A percentile compares a stretch with the other conserved stretches of the same genome.
phyloP scores from a whole-genome alignment of 1,140 invertebrate species.

The Apis florea region DNA sequence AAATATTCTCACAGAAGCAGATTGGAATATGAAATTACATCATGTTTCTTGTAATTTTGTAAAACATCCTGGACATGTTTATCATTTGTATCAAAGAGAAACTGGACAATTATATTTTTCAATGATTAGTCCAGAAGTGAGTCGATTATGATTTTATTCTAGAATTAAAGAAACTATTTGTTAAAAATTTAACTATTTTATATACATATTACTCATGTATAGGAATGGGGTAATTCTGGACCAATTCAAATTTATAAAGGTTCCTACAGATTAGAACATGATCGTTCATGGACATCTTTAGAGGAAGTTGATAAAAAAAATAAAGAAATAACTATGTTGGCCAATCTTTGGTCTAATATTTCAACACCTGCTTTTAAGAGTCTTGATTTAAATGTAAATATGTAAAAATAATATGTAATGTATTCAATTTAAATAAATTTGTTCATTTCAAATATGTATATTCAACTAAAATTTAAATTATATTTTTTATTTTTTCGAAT shows the following conservation, averaged over 20 bases:
- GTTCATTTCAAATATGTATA: not conserved
- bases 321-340: conserved; percentile 62
- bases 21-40: conserved; percentile 82
- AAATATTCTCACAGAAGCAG: conserved; percentile 84
- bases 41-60: conserved; percentile 87
- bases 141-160: conserved; percentile 23
- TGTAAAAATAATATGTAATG: conserved; percentile 14
- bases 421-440: conserved; percentile 19
- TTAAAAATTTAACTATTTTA: not conserved
- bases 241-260: conserved; percentile 84
- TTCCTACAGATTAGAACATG: conserved; percentile 85
- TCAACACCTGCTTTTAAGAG: not conserved
- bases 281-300: conserved; percentile 85
- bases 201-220: conserved; percentile 26
- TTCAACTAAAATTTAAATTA: conserved; percentile 16
- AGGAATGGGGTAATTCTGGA: conserved; percentile 85
- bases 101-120: conserved; percentile 86
- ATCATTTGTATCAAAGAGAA: conserved; percentile 86
- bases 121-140: conserved; percentile 86
- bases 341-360: conserved; percentile 62
- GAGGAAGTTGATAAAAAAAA: conserved; percentile 73
- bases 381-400: conserved; percentile 24
- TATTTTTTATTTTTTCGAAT: not conserved
- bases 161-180: not conserved
- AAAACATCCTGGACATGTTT: conserved; percentile 86